Conservation (phyloP, 2,113 vertebrate species). For the Petroica traversi region DNA sequence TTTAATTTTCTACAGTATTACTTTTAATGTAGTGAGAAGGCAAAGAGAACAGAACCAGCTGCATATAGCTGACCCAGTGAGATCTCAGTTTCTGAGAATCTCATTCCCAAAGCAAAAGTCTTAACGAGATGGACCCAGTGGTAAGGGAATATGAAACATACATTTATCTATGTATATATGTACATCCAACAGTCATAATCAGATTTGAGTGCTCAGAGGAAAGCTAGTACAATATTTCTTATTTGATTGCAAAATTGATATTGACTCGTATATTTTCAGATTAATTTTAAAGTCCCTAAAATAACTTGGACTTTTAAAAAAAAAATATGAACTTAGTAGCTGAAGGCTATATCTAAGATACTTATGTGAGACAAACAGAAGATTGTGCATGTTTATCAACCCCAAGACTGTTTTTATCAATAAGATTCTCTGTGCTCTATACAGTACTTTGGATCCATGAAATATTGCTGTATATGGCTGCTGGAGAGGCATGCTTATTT, state of each 20-base stretch:
- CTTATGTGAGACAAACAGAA: not conserved
- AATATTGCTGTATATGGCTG: not conserved
- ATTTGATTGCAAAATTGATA: not conserved
- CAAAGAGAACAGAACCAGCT: not conserved
- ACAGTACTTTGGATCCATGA: not conserved
- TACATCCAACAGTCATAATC: not conserved
- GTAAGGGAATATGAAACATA: not conserved
- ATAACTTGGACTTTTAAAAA: not conserved
- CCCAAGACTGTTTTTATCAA: not conserved
- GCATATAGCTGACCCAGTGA: not conserved
- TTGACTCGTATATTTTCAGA: not conserved
- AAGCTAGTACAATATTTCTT: not conserved
- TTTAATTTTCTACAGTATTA: not conserved
- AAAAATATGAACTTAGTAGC: not conserved
- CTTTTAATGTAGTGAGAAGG: not conserved
- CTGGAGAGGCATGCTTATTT: not conserved
- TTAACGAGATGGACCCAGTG: not conserved
- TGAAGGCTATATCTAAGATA: not conserved
- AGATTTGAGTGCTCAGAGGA: not conserved
- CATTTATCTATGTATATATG: not conserved
- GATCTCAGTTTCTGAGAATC: not conserved
- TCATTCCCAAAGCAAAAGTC: not conserved
- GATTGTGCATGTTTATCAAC: not conserved
- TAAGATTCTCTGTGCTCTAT: not conserved
- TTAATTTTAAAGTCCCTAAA: not conserved